Conservation (phyloP, 1,140 invertebrate genomes). For the Drosophila truncata region DNA sequence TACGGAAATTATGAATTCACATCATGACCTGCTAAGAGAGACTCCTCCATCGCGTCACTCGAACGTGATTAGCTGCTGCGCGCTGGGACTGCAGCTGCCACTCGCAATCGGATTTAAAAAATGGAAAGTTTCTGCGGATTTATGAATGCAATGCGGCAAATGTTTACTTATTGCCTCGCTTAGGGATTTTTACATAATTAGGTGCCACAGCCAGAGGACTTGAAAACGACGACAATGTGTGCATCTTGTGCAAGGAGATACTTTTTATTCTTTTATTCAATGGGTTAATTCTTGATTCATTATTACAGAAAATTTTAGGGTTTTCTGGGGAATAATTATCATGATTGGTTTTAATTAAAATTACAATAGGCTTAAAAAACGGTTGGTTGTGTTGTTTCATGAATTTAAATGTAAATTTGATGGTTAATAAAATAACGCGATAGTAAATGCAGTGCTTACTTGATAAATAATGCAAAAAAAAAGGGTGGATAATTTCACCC, state of each 20-base stretch:
- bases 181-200: slow-evolving; percentile 40
- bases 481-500: not conserved
- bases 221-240: not conserved
- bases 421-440: not conserved
- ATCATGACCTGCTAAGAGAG: slow-evolving; percentile 44
- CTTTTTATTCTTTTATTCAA: not conserved
- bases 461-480: not conserved
- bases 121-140: slow-evolving; percentile 35
- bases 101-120: slow-evolving; percentile 36
- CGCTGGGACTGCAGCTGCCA: slow-evolving; percentile 27
- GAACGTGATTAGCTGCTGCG: slow-evolving; percentile 51
- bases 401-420: not conserved
- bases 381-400: not conserved
- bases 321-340: not conserved
- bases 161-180: slow-evolving; percentile 3
- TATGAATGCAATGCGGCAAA: slow-evolving; percentile 38
- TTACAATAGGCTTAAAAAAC: not conserved
- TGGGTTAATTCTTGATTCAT: not conserved
- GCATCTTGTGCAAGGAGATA: not conserved
- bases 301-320: not conserved
- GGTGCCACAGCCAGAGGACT: not conserved
- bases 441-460: too few species aligned
- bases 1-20: slow-evolving; percentile 62
- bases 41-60: slow-evolving; percentile 2
- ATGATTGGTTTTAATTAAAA: not conserved